These are phyloP conservation scores for Plebejus melissa DNA, from an alignment of 2,888 invertebrate genomes.

Conservation along the genomic window DNA sequence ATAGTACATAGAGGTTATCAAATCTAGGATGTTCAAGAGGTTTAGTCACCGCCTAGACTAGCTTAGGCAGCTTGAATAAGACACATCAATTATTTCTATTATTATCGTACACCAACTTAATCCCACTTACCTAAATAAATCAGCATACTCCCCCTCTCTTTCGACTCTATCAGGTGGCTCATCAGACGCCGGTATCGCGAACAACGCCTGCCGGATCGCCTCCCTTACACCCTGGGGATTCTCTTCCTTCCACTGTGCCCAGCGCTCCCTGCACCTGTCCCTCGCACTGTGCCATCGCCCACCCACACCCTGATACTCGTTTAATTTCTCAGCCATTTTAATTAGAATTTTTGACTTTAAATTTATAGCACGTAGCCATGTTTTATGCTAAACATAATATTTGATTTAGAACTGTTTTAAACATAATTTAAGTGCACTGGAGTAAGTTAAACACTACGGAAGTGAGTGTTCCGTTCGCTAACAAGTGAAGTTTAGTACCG, in stretches of 20 bases:
- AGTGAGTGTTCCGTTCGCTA: neutral
- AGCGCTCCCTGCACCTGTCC: slow-evolving; percentile 82
- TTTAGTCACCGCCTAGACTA: neutral
- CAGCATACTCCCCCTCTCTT: slow-evolving; percentile 63
- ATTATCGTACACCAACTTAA: neutral
- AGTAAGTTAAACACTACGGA: slow-evolving; percentile 5
- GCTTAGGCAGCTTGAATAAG: neutral
- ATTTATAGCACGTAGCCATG: neutral
- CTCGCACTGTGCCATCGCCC: slow-evolving; percentile 85
- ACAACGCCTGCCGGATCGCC: slow-evolving; percentile 65
- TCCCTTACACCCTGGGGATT: slow-evolving; percentile 77
- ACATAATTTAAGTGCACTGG: neutral
- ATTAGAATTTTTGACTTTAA: slow-evolving; percentile 27
- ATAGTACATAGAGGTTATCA: neutral
- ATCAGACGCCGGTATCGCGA: slow-evolving; percentile 65
- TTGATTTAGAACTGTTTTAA: neutral
- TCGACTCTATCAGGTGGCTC: slow-evolving; percentile 58
- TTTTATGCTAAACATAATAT: neutral
- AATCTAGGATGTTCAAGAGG: neutral
- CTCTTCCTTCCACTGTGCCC: slow-evolving; percentile 80
- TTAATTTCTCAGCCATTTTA: slow-evolving; percentile 86
- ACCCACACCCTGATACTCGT: slow-evolving; percentile 87
- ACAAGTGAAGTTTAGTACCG: slow-evolving; percentile 36
- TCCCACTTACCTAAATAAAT: slow-evolving; percentile 57
- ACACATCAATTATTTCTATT: too few species aligned